Evolutionary conservation across 2,888 invertebrate species (phyloP), one percentile per base, ranked within the genome.

Genomic region (Proisotoma minuta): DNA sequence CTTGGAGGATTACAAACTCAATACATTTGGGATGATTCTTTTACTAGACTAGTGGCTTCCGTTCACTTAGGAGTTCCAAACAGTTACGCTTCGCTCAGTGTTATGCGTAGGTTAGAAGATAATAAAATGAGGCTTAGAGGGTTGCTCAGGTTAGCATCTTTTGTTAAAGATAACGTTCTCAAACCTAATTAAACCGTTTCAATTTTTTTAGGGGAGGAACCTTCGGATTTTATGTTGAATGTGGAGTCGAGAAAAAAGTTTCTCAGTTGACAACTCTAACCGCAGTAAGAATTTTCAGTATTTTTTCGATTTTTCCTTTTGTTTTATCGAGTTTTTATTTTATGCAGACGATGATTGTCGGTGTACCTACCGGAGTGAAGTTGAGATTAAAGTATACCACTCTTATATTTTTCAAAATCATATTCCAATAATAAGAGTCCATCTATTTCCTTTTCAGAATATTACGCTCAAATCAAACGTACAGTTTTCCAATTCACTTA

Each of bases 161-260:
- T n/a, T n/a, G n/a, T n/a, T n/a, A n/a, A 48, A 57, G n/a, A 5
- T 10, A 23, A 49, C 3, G 4, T 24, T 10, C 24, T 51, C 22
- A 54, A 22, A n/a, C n/a, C 18, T 40, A 34, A 54, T 54, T 54
- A 4, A 54, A 34, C 10, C 2, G 26, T 3, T 23, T 57, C 51
- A 34, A 34, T 51, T 18, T 4, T n/a, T 78, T n/a, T 76, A 91
- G 91, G 78, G 81, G 85, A 49, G 92, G 94, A 15, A 90, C 91
- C 0, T 90, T 92, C 78, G 95, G 95, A 4, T 87, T 87, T 2
- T 81, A 89, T 60, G 80, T 92, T 0, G 95, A 96, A 76, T 96
- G 94, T 76, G 94, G 94, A 0, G 88, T 89, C 1, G 94, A 96
- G 76, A 95, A 94, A 75, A 92, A 91, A 77, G 84, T 97, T 27